phyloP scores from a whole-genome alignment of 1,140 invertebrate species.

The Oppia nitens region DNA sequence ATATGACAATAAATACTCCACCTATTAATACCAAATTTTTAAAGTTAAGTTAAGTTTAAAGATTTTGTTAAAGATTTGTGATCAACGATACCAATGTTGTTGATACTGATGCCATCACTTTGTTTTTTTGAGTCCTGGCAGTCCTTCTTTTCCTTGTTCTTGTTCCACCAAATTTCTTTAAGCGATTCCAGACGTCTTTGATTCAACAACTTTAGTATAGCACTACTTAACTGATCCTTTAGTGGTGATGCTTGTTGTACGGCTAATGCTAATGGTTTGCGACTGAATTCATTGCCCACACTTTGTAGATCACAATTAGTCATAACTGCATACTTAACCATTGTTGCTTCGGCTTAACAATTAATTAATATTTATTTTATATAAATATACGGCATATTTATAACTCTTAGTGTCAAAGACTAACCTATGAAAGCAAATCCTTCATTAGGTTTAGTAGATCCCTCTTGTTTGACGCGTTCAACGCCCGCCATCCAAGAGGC shows the following conservation, averaged over 20 bases:
- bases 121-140: conserved; percentile 80
- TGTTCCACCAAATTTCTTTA: conserved; percentile 90
- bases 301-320: conserved; percentile 78
- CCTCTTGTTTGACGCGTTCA: conserved; percentile 43
- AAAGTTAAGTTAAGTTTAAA: background rate
- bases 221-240: conserved; percentile 37
- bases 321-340: conserved; percentile 65
- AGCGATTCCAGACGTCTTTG: conserved; percentile 75
- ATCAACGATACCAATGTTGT: conserved; percentile 58
- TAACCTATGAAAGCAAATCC: conserved; percentile 75
- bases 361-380: conserved; percentile 6
- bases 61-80: background rate
- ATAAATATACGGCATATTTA: background rate
- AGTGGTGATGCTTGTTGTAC: conserved; percentile 87
- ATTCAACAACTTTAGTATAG: conserved; percentile 79
- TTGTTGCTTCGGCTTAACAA: conserved; percentile 63
- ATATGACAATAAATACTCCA: conserved; percentile 90
- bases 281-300: conserved; percentile 84
- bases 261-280: conserved; percentile 89
- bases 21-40: conserved; percentile 31
- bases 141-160: conserved; percentile 49
- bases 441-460: conserved; percentile 39
- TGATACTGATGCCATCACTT: conserved; percentile 86
- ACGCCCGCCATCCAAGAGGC: conserved; percentile 44
- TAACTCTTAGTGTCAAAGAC: conserved; percentile 7